Evolutionary conservation across 2,113 vertebrate genomes (phyloP), one percentile per base, ranked within the genome.

Genomic region (Verasper variegatus): DNA sequence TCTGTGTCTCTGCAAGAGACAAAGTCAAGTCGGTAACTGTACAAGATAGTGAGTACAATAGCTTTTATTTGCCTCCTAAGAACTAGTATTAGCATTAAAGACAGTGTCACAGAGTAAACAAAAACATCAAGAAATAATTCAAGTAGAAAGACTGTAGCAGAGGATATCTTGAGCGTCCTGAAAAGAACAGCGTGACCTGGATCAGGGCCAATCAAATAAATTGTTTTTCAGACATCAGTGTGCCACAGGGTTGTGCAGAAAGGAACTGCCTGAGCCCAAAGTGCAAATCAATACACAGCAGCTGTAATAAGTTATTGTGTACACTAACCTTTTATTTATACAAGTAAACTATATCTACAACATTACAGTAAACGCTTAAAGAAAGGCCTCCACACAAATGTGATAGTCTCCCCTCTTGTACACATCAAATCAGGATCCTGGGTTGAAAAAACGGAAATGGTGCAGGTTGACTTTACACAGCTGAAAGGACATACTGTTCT

Each of bases 1-100:
- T 92, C 82, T 0, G 27, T 17, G 15, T 72, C 83, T 62, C 91
- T 93, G 74, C 26, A 20, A 54, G 8, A 11, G 17, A 51, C 47
- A 14, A 31, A 31, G 13, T 27, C n/a, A 54, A 5, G 15, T 9
- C 15, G 7, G 14, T 51, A 6, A 18, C 6, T 51, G 47, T 18
- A 42, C 40, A 42, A 12, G 11, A 13, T 13, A 42, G 35, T 37
- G 35, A 37, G 35, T 37, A 10, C 7, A 37, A 37, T 37, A 9
- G 40, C 40, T 42, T 42, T 42, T 12, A 12, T 42, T 13, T 11
- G 11, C 40, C 40, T 42, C 11, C 2, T 11, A 42, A 12, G 3
- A 13, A 11, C 40, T 42, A 42, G 12, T 13, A 42, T 3, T 12
- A 3, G 40, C 12, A 40, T 3, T 40, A 40, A 40, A 40, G 54